A percentile compares a stretch with the other conserved stretches of the same genome.
phyloP scores from a whole-genome alignment of 2,888 invertebrate species.

The Tachina grossa region DNA sequence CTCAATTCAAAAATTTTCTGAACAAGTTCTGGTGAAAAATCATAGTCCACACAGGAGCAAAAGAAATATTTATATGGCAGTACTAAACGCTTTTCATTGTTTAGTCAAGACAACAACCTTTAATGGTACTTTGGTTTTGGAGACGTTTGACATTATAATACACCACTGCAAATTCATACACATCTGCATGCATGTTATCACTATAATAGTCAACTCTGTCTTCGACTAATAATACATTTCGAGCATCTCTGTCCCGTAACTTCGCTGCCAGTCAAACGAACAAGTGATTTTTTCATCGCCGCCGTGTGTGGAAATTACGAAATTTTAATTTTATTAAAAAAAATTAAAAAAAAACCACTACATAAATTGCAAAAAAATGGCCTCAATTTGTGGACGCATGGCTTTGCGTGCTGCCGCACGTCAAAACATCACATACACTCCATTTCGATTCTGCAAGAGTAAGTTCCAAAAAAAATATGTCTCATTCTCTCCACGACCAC shows the following conservation, averaged over 20 bases:
- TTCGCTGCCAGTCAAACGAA: constrained; percentile 59
- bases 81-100: too few species aligned
- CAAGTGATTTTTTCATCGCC: constrained; percentile 73
- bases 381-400: constrained; percentile 89
- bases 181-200: neutral
- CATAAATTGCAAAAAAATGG: constrained; percentile 85
- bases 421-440: constrained; percentile 86
- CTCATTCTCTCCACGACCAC: constrained; percentile 16
- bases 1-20: too few species aligned
- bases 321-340: constrained; percentile 70
- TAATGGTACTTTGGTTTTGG: neutral
- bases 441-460: constrained; percentile 87
- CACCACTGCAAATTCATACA: neutral
- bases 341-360: constrained; percentile 55
- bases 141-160: neutral
- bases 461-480: constrained; percentile 80
- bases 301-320: constrained; percentile 74
- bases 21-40: too few species aligned
- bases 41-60: too few species aligned
- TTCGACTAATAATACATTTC: neutral
- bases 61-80: too few species aligned
- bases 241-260: constrained; percentile 57
- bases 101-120: constrained; percentile 26
- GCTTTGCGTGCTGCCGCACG: constrained; percentile 86
- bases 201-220: constrained; percentile 11